Percentiles rank a stretch among this genome's conserved stretches.
Conservation (phyloP, 2,113 vertebrate species). For the Seriola quinqueradiata region DNA sequence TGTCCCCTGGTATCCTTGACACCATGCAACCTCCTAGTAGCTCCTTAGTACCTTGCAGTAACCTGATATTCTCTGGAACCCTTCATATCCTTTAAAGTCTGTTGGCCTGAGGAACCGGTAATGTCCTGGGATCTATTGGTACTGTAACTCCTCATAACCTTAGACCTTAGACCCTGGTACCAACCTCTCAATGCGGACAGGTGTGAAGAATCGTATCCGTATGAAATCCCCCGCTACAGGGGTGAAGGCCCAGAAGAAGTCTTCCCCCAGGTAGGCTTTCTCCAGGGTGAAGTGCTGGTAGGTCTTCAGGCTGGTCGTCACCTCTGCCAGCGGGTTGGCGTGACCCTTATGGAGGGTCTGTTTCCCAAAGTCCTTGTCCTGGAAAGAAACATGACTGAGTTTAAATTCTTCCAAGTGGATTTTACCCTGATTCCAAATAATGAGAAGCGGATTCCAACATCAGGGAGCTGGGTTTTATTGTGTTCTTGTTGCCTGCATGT, state of each 20-base stretch:
- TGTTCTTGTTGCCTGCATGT: not conserved
- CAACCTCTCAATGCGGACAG: constrained; percentile 93
- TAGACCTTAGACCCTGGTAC: constrained; percentile 26
- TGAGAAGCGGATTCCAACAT: too few relatives aligned
- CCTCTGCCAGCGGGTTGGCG: constrained; percentile 95
- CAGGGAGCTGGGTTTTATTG: not conserved
- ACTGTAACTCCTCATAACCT: not conserved
- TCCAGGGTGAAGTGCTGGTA: constrained; percentile 99
- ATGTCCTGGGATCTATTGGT: not conserved
- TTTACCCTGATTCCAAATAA: not conserved
- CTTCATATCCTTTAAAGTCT: too few relatives aligned
- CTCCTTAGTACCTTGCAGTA: too few relatives aligned
- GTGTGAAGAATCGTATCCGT: constrained; percentile 97
- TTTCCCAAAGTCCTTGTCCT: constrained; percentile 99
- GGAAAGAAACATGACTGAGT: not conserved
- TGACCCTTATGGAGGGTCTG: constrained; percentile 95
- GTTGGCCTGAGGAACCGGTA: not conserved
- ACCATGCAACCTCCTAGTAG: too few relatives aligned
- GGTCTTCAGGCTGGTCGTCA: constrained; percentile 98
- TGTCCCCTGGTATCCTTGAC: too few relatives aligned
- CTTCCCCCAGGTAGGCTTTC: constrained; percentile 97
- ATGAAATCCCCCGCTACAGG: constrained; percentile 96
- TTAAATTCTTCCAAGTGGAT: not conserved
- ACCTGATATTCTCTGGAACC: too few relatives aligned
- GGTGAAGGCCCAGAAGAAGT: constrained; percentile 99